Conservation (phyloP, 2,113 vertebrate species). For the Eidolon helvum region DNA sequence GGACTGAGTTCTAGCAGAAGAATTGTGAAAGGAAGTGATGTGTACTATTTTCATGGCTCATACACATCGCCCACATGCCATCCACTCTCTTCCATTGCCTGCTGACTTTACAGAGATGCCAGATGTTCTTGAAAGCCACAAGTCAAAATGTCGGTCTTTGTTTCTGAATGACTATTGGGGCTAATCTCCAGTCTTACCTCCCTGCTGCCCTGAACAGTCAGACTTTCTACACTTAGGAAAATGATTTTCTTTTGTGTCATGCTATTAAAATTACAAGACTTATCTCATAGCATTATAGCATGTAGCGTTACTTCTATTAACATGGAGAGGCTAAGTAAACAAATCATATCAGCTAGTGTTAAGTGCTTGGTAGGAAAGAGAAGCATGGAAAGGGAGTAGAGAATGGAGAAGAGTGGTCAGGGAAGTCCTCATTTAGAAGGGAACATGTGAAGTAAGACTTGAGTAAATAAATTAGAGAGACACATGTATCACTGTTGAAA, state of each 20-base stretch:
- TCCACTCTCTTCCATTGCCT: neutral
- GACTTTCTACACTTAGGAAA: neutral
- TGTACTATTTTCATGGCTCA: neutral
- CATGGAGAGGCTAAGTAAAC: neutral
- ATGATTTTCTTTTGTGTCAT: neutral
- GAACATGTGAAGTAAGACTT: neutral
- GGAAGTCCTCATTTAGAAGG: neutral
- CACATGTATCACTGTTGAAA: rapidly evolving
- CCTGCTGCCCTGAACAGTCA: neutral
- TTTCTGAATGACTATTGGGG: neutral
- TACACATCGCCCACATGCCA: neutral
- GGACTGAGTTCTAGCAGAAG: neutral
- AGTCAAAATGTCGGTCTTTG: neutral
- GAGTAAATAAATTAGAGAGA: neutral
- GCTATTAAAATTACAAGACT: neutral
- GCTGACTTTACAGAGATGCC: neutral
- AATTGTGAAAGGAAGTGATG: neutral
- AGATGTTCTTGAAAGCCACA: neutral
- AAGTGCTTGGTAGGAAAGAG: neutral
- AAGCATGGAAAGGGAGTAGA: neutral
- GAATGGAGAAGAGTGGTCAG: rapidly evolving
- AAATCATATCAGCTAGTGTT: neutral
- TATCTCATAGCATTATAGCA: neutral
- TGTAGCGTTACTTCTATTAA: neutral
- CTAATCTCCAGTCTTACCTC: rapidly evolving